Conservation (phyloP, 2,113 vertebrate genomes). For the Thunnus maccoyii region DNA sequence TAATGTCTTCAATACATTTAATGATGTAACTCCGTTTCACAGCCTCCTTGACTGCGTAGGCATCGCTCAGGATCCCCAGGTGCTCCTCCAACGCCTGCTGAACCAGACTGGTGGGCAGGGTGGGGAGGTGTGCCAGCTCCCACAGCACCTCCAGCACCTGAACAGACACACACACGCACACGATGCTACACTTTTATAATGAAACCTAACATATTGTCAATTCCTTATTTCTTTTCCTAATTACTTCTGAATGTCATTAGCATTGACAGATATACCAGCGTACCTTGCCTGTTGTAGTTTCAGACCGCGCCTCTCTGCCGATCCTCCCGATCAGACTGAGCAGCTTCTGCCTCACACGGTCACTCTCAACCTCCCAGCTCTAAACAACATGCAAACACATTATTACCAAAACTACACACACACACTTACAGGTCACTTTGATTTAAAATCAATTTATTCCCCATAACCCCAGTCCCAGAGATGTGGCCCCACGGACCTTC, state of each 20-base stretch:
- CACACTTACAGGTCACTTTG: neutral
- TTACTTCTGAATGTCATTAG: neutral
- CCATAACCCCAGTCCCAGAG: too few species aligned
- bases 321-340: slow-evolving; percentile 97
- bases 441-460: neutral
- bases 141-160: slow-evolving; percentile 98
- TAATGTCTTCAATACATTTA: slow-evolving; percentile 99
- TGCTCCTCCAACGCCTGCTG: slow-evolving; percentile 98
- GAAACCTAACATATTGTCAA: neutral
- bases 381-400: slow-evolving; percentile 64
- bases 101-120: slow-evolving; percentile 92
- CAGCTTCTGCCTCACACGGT: slow-evolving; percentile 96
- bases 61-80: slow-evolving; percentile 97
- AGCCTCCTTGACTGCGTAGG: slow-evolving; percentile 96
- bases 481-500: slow-evolving; percentile 85
- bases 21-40: slow-evolving; percentile 98
- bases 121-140: slow-evolving; percentile 97
- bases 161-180: slow-evolving; percentile 37
- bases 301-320: slow-evolving; percentile 95
- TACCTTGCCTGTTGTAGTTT: slow-evolving; percentile 96
- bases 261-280: neutral
- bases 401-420: neutral
- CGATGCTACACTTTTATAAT: neutral
- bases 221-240: neutral
- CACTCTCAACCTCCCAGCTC: slow-evolving; percentile 98